Conservation (phyloP, 2,888 invertebrate species). For the Ditula angustiorana region DNA sequence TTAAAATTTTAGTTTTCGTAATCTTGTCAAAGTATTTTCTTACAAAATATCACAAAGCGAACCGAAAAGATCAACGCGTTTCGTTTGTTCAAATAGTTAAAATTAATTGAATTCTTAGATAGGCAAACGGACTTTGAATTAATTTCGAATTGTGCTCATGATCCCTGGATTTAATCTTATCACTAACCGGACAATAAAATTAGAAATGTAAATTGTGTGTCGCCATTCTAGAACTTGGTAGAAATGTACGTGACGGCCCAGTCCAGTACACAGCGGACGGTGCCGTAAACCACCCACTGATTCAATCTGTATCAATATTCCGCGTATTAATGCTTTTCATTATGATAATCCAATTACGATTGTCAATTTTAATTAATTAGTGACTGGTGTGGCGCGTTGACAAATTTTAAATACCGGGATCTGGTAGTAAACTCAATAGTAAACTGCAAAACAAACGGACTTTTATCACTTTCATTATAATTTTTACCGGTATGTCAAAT, state of each 20-base stretch:
- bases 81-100: background rate
- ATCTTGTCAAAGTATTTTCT: no score
- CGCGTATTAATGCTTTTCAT: constrained; percentile 13
- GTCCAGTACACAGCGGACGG: background rate
- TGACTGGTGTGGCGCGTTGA: no score
- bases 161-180: background rate
- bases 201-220: constrained; percentile 10
- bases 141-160: background rate
- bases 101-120: background rate
- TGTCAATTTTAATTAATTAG: background rate
- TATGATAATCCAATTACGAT: background rate
- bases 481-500: background rate
- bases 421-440: no score
- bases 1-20: no score
- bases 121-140: background rate
- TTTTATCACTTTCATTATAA: no score
- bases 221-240: background rate
- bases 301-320: constrained; percentile 24
- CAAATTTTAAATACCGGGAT: no score
- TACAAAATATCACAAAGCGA: background rate
- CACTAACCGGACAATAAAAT: constrained; percentile 1
- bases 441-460: no score
- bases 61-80: background rate
- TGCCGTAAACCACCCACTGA: constrained; percentile 1
- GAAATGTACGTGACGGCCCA: constrained; percentile 16